phyloP scores from a whole-genome alignment of 1,140 invertebrate genomes.

The Lysiphlebus fabarum region DNA sequence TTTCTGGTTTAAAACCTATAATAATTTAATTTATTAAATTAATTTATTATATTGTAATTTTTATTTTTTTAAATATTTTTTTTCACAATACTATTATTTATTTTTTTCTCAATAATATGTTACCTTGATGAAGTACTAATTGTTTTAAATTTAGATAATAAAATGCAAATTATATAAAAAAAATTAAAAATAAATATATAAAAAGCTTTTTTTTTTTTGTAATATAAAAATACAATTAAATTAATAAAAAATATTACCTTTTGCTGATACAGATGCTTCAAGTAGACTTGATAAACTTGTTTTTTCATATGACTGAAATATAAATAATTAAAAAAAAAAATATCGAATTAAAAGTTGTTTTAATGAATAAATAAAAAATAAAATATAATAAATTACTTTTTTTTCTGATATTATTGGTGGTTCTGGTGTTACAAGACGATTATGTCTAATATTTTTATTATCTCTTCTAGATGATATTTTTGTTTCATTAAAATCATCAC shows the following conservation, averaged over 20 bases:
- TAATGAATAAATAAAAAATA: neutral
- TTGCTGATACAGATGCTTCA: conserved; percentile 52
- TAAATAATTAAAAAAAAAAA: conserved; percentile 10
- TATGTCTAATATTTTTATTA: conserved; percentile 30
- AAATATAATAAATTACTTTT: conserved; percentile 45
- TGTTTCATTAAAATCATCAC: neutral
- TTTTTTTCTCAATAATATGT: conserved; percentile 30
- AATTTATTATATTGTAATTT: conserved; percentile 2
- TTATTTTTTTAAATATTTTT: conserved; percentile 8
- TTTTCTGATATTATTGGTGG: conserved; percentile 51
- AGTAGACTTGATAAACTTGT: conserved; percentile 54
- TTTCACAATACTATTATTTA: conserved; percentile 14
- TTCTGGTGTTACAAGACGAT: conserved; percentile 51
- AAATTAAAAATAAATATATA: too few relatives aligned
- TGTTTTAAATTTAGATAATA: conserved; percentile 46
- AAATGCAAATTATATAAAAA: too few relatives aligned
- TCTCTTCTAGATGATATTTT: too few relatives aligned
- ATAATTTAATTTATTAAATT: conserved; percentile 3
- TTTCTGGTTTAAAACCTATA: conserved; percentile 51
- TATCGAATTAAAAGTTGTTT: conserved; percentile 8
- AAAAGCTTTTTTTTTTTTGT: too few relatives aligned
- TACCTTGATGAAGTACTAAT: conserved; percentile 49
- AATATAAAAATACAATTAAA: conserved; percentile 7
- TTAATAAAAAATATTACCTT: conserved; percentile 43
- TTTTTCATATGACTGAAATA: conserved; percentile 51